Base-by-base conservation (phyloP, 2,797 vertebrate genomes). In the Phoeniculus purpureus region DNA sequence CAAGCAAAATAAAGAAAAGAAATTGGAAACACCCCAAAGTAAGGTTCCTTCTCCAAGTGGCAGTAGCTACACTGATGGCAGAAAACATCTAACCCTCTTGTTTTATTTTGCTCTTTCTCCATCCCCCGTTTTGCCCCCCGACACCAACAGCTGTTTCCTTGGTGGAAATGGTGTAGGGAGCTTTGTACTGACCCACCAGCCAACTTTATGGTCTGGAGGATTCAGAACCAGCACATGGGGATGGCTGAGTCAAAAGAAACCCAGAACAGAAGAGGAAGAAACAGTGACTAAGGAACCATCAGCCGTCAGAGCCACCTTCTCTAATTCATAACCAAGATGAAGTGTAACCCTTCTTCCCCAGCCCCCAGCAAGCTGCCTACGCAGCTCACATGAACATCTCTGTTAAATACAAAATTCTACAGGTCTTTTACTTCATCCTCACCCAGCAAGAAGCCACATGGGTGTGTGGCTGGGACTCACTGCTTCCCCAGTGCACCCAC, bases 381-480 rank as follows among this genome's bases (percentile, higher is more conserved):
- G 19, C 0, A 40, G 50, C 58, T 60, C 29, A 18, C 3, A 12
- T 12, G 2, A 70, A 40, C 0, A 0, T 54, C 11, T 37, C 40
- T 32, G 31, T 40, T 81, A 71, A 79, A 74, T 48, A 62, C 8
- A 34, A 70, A 80, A 64, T 4, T 61, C 43, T 22, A 17, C 31
- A 54, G 47, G 65, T 58, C 27, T 82, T 73, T 54, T 18, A 15
- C 34, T 90, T 60, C 73, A 60, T 54, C 47, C 75, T 54, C 65
- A 79, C 45, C 43, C 59, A 48, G 6, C 0, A 0, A 83, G 83
- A 37, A 87, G 60, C 29, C 0, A 0, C 32, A 6, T 22, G 32
- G 60, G 56, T 75, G 37, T 7, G 0, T 1, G 70, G 58, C 82
- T 58, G 70, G 80, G 67, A 22, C 48, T 48, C 0, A 0, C 73